Evolutionary conservation across 1,140 invertebrate genomes (phyloP), one percentile per base, ranked within the genome.

Genomic region (Lordiphosa collinella): DNA sequence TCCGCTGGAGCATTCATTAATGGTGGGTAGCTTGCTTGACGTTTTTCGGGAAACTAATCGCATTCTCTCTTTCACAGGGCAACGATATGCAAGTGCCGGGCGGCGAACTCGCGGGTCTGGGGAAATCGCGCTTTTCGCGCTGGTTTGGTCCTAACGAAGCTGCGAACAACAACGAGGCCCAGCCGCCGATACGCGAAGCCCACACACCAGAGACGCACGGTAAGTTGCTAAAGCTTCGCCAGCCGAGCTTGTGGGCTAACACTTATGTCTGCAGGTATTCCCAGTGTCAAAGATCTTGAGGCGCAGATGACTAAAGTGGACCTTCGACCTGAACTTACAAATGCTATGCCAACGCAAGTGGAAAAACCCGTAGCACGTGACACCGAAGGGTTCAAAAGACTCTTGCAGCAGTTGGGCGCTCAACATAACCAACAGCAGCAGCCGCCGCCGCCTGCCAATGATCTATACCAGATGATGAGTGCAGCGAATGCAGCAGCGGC

Each of bases 1-100:
- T 54, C 92, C 76, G 89, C 90, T 93, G 76, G 90, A 92, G 68
- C 90, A 91, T 14, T 78, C 93, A 6, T 76, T 93, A 14, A 90
- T 92, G 13, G 92, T 93, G 89, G 90, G 71, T 84, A 51, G 31
- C 10, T 22, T 11, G 1, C 29, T 5, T 5, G 1, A 22, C 4
- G 18, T 22, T 18, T 40, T 25, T 0, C 12, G 9, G 2, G 2
- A 32, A 48, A 48, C 7, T 7, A 52, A 37, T 36, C 9, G 4
- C 4, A 8, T 22, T 10, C 8, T 36, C 47, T 7, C 14, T 40
- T 0, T 6, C 22, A 4, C 18, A 71, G 62, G 51, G 63, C 7
- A 69, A 59, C 13, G 58, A 67, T 38, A 36, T 14, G 7, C 52
- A 57, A 8, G 37, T 47, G 6, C 50, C 11, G 7, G 41, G 55